Conservation (phyloP, 2,888 invertebrate species). For the Spodoptera exigua region DNA sequence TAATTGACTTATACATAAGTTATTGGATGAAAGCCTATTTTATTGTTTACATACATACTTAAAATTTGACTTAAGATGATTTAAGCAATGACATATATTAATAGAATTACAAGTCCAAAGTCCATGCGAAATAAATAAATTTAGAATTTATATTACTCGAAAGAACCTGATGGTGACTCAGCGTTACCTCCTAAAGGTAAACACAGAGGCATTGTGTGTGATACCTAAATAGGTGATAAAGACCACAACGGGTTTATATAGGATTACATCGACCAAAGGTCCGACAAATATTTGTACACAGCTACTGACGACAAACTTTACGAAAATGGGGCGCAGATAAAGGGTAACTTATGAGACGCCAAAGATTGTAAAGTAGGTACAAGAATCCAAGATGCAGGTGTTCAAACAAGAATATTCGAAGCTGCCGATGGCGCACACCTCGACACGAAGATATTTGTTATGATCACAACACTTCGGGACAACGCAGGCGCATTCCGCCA, state of each 20-base stretch:
- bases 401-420: constrained; percentile 60
- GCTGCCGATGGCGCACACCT: constrained; percentile 46
- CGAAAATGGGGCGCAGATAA: constrained; percentile 31
- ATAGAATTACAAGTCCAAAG: too few species aligned
- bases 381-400: constrained; percentile 65
- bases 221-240: constrained; percentile 39
- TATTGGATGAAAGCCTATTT: too few species aligned
- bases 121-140: constrained; percentile 4
- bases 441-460: constrained; percentile 60
- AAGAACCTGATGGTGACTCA: constrained; percentile 41
- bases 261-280: constrained; percentile 17
- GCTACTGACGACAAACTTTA: constrained; percentile 27
- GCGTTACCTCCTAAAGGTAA: constrained; percentile 30
- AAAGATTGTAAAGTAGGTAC: constrained; percentile 32
- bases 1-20: too few species aligned
- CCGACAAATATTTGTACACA: constrained; percentile 16
- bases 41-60: too few species aligned
- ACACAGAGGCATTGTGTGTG: constrained; percentile 36
- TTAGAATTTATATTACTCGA: constrained; percentile 7
- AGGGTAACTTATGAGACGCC: constrained; percentile 20
- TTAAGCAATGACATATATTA: too few species aligned
- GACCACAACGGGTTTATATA: constrained; percentile 34
- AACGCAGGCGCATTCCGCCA: constrained; percentile 66
- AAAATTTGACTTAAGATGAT: too few species aligned
- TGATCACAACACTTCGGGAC: constrained; percentile 59